Percentiles rank a stretch among this genome's conserved stretches.
phyloP scores from a whole-genome alignment of 2,113 vertebrate species.

The Melanostigma gelatinosum region DNA sequence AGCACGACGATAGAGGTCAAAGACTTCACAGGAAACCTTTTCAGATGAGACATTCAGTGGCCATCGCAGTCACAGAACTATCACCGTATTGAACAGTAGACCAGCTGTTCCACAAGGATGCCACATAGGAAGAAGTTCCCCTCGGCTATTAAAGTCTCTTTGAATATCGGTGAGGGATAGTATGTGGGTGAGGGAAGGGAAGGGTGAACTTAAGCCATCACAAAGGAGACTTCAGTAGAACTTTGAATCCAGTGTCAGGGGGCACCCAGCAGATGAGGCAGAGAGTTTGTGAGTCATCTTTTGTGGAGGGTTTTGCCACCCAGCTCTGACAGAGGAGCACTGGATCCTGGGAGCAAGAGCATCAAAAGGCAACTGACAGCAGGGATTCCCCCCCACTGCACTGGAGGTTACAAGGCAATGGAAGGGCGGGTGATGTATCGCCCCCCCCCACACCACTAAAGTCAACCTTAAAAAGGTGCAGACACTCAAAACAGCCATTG shows the following conservation, averaged over 20 bases:
- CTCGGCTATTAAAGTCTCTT: conserved; percentile 62
- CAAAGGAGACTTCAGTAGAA: conserved; percentile 73
- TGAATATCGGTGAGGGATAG: conserved; percentile 66
- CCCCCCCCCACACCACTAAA: neutral
- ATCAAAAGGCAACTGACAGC: conserved; percentile 48
- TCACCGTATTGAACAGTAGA: conserved; percentile 51
- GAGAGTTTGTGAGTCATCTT: conserved; percentile 73
- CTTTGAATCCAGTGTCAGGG: conserved; percentile 79
- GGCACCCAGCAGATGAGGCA: conserved; percentile 65
- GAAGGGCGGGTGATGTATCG: neutral
- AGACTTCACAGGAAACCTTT: neutral
- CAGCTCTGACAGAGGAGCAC: conserved; percentile 46
- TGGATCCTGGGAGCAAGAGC: conserved; percentile 35
- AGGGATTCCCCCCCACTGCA: neutral
- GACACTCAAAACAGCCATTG: neutral
- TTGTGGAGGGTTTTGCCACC: conserved; percentile 70
- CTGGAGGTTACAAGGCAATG: conserved; percentile 30
- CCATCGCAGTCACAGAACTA: conserved; percentile 16
- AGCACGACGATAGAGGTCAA: neutral
- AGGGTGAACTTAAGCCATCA: conserved; percentile 60
- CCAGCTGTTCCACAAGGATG: conserved; percentile 43
- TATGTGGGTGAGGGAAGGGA: conserved; percentile 46
- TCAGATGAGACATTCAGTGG: neutral
- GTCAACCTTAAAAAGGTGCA: neutral
- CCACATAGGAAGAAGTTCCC: conserved; percentile 23